Percentiles rank a stretch among this genome's conserved stretches.
Conservation (phyloP, 2,113 vertebrate species). For the Myiopsitta monachus region DNA sequence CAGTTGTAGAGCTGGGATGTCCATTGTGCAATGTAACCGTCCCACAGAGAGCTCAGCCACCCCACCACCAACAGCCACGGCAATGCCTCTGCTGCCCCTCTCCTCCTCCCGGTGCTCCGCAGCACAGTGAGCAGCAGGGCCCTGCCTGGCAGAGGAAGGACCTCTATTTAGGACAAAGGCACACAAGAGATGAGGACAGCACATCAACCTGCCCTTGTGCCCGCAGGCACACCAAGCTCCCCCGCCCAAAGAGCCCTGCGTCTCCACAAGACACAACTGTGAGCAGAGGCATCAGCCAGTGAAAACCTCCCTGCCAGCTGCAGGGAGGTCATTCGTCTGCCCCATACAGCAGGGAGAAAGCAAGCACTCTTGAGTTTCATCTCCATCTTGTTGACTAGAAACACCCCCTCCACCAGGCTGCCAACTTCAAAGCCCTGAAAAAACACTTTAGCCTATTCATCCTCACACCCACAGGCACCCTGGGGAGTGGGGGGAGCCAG, state of each 20-base stretch:
- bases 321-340: neutral
- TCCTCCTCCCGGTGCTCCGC: neutral
- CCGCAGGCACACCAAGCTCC: neutral
- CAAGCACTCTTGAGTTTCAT: neutral
- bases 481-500: neutral
- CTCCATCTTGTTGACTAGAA: conserved; percentile 5
- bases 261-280: neutral
- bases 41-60: neutral
- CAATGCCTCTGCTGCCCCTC: neutral
- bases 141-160: neutral
- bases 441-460: conserved; percentile 43
- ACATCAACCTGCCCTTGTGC: neutral
- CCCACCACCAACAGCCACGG: fast-evolving
- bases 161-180: neutral
- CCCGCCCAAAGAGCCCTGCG: neutral
- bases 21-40: fast-evolving
- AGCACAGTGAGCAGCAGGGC: neutral
- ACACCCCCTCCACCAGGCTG: neutral
- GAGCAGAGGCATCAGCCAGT: neutral
- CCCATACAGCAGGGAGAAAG: neutral
- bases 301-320: neutral
- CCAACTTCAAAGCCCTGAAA: conserved; percentile 43
- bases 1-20: neutral
- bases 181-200: neutral
- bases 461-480: neutral